Evolutionary conservation across 2,113 vertebrate genomes (phyloP).

Genomic region (Neopipo cinnamomea): DNA sequence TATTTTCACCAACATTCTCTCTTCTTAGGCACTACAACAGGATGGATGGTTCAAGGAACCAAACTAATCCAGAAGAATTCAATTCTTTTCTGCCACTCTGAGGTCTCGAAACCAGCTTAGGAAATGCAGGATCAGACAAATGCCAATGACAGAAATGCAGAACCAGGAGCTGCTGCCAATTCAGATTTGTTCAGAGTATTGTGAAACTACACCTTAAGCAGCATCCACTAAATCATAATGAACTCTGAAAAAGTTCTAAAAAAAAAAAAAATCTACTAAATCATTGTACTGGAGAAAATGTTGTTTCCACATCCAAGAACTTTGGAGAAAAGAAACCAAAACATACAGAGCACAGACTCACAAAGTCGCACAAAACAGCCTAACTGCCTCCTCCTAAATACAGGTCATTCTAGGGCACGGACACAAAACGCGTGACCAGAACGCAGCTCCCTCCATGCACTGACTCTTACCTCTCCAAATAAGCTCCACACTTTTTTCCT

Average conservation of each 20-base stretch:
- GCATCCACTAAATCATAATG: not conserved
- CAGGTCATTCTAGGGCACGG: fast-evolving
- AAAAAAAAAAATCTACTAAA: not conserved
- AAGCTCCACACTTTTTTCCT: not conserved
- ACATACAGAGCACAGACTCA: not conserved
- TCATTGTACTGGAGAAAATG: not conserved
- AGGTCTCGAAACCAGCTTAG: not conserved
- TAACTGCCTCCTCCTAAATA: not conserved
- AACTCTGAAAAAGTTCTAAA: not conserved
- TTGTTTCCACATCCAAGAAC: not conserved
- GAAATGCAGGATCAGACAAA: not conserved
- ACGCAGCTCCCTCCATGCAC: not conserved
- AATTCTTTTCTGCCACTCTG: not conserved
- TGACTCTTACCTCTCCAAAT: not conserved
- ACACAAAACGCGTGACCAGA: fast-evolving
- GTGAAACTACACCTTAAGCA: not conserved
- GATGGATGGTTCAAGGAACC: not conserved
- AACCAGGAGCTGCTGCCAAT: not conserved
- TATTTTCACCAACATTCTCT: not conserved
- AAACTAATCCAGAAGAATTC: not conserved
- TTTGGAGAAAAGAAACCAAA: not conserved
- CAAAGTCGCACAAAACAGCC: not conserved
- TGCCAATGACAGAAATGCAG: not conserved
- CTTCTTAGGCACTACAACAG: not conserved
- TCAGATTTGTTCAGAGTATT: not conserved